Conservation (phyloP, 2,888 invertebrate genomes). For the Gerris lacustris region DNA sequence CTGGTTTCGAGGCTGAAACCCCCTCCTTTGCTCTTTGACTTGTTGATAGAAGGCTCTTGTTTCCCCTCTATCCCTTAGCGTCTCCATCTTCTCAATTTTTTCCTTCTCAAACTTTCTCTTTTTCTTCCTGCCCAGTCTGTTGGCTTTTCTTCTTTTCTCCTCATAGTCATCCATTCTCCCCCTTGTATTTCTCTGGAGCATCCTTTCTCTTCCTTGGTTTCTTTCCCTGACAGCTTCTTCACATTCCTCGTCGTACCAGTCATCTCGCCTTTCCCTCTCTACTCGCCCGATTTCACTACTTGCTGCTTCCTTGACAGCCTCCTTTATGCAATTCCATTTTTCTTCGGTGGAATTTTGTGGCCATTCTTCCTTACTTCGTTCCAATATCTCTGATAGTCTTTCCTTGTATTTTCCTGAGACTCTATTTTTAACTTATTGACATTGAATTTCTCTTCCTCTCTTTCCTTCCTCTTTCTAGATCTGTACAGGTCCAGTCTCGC, state of each 20-base stretch:
- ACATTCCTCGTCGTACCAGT: conserved; percentile 21
- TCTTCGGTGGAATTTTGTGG: not conserved
- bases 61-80: too few relatives aligned
- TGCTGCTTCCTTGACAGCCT: conserved; percentile 9
- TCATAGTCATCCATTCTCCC: too few relatives aligned
- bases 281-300: conserved; percentile 13
- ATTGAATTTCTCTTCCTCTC: not conserved
- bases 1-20: too few relatives aligned
- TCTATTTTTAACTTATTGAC: conserved; percentile 9
- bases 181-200: conserved; percentile 16
- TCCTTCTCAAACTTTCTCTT: too few relatives aligned
- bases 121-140: too few relatives aligned
- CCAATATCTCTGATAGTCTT: not conserved
- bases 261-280: conserved; percentile 9
- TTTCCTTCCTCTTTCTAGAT: too few relatives aligned
- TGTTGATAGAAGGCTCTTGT: too few relatives aligned
- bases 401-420: not conserved
- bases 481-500: too few relatives aligned
- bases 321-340: not conserved
- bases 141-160: too few relatives aligned
- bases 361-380: not conserved
- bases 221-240: conserved; percentile 10
- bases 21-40: too few relatives aligned
- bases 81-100: too few relatives aligned
- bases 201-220: conserved; percentile 12